phyloP scores from a whole-genome alignment of 2,113 vertebrate species.

The Saguinus midas region DNA sequence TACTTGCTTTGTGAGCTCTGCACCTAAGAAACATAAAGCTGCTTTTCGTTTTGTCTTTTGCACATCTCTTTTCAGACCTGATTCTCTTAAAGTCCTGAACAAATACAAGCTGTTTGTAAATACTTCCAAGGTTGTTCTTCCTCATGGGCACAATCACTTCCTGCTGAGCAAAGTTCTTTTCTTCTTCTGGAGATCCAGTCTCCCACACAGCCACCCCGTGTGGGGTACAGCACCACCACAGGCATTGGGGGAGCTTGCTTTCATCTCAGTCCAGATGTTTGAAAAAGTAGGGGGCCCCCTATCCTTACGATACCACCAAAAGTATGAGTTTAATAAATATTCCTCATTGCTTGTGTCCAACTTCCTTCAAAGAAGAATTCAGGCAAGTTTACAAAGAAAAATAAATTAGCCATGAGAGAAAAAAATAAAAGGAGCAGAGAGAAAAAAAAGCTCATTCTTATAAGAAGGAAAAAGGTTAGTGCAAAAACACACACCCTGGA shows the following conservation, averaged over 20 bases:
- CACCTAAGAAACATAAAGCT: background rate
- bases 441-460: background rate
- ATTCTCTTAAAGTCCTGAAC: conserved; percentile 14
- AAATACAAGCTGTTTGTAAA: background rate
- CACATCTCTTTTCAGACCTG: background rate
- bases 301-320: background rate
- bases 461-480: background rate
- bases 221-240: background rate
- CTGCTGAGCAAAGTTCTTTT: background rate
- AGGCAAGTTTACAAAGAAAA: conserved; percentile 23
- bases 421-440: background rate
- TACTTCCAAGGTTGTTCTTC: background rate
- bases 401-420: background rate
- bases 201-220: background rate
- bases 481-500: background rate
- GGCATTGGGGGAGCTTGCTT: background rate
- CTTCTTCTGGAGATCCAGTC: background rate
- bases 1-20: background rate
- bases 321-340: background rate
- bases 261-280: background rate
- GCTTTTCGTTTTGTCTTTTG: background rate
- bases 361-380: conserved; percentile 35
- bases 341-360: background rate
- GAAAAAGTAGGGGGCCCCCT: background rate
- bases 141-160: background rate